A percentile compares a stretch with the other conserved stretches of the same genome.
Evolutionary conservation across 37 sponge, comb jelly and placozoan species (phyloP).

Genomic region (Tethya wilhelma): DNA sequence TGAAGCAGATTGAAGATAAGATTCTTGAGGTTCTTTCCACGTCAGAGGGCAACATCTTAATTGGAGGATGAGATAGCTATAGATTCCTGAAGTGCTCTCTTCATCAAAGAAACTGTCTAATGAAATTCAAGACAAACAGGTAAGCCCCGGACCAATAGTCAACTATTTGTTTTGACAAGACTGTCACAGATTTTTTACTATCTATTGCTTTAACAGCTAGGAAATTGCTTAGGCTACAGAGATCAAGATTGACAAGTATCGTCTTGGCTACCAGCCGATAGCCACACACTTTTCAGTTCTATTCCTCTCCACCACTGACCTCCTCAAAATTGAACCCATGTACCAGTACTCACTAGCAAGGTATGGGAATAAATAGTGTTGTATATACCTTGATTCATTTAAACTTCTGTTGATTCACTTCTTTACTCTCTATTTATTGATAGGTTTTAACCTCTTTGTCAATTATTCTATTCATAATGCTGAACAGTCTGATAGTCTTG

Average conservation of each 20-base stretch:
- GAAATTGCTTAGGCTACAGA: constrained; percentile 97
- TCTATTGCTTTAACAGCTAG: constrained; percentile 12
- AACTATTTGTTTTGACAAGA: background rate
- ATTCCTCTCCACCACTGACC: constrained; percentile 98
- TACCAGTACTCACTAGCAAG: constrained; percentile 99
- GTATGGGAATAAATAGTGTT: too few relatives aligned
- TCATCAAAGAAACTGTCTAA: constrained; percentile 97
- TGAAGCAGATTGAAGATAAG: constrained; percentile 99
- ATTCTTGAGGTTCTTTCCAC: constrained; percentile 94
- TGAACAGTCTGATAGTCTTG: constrained; percentile 86
- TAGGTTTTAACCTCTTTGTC: constrained; percentile 93
- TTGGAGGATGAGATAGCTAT: constrained; percentile 99
- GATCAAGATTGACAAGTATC: constrained; percentile 91
- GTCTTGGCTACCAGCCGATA: constrained; percentile 94
- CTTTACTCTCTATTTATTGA: too few relatives aligned
- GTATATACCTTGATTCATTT: too few relatives aligned
- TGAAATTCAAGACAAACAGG: constrained; percentile 98
- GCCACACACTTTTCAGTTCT: constrained; percentile 94
- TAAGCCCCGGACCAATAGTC: background rate
- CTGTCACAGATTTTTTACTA: background rate
- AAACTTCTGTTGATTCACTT: background rate
- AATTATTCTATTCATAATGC: constrained; percentile 96
- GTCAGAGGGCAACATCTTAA: constrained; percentile 97
- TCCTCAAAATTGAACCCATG: constrained; percentile 99
- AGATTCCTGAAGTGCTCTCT: constrained; percentile 93